Evolutionary conservation across 2,888 invertebrate species (phyloP).

Genomic region (Rotaria magnacalcarata): DNA sequence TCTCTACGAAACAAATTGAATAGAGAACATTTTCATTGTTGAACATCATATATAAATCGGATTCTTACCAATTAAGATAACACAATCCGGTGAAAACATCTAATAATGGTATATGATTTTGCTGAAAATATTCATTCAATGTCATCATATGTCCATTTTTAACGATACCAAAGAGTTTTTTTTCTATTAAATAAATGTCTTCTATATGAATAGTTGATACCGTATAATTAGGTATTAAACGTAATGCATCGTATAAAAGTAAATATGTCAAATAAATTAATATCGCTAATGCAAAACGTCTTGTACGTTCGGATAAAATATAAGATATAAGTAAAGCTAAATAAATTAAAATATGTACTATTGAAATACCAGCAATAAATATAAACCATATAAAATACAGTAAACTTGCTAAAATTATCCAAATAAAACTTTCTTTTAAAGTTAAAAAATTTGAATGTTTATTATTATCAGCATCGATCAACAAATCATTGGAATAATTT

Average conservation of each 20-base stretch:
- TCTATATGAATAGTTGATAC: slow-evolving; percentile 27
- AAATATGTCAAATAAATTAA: slow-evolving; percentile 25
- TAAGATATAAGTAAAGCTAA: neutral
- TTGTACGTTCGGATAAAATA: neutral
- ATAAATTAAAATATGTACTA: slow-evolving; percentile 32
- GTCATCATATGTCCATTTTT: neutral
- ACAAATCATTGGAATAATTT: neutral
- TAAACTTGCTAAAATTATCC: neutral
- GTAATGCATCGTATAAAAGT: slow-evolving; percentile 28
- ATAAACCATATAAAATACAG: slow-evolving; percentile 30
- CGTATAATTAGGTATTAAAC: slow-evolving; percentile 21
- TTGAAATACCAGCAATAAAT: slow-evolving; percentile 15
- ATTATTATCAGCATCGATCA: neutral
- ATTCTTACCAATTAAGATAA: slow-evolving; percentile 21
- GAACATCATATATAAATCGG: neutral
- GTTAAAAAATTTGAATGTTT: neutral
- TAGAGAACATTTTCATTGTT: no score
- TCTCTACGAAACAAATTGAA: no score
- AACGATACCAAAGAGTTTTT: neutral
- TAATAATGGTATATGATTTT: slow-evolving; percentile 13
- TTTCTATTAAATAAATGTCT: slow-evolving; percentile 20
- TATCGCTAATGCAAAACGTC: slow-evolving; percentile 7
- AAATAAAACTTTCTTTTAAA: neutral
- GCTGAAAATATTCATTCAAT: slow-evolving; percentile 22
- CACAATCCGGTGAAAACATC: neutral